Evolutionary conservation across 2,888 invertebrate genomes (phyloP).

Genomic region (Stegophylla sp.): DNA sequence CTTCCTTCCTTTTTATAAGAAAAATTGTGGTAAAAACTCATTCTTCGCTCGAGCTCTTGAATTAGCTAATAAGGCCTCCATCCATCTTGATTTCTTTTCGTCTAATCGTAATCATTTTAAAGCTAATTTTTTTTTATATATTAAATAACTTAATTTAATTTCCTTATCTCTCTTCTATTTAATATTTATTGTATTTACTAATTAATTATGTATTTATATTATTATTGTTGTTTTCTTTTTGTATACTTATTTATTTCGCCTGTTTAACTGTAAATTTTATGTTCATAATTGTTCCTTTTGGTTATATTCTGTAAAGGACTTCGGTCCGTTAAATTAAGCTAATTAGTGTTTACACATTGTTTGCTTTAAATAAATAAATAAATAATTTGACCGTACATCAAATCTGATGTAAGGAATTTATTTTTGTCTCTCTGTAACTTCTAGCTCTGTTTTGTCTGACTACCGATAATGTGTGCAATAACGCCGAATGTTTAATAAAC

Average conservation of each 20-base stretch:
- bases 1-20: background rate
- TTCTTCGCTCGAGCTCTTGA: background rate
- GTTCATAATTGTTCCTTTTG: background rate
- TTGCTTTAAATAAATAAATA: background rate
- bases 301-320: slow-evolving; percentile 3
- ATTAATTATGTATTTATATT: too few relatives aligned
- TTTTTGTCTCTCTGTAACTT: too few relatives aligned
- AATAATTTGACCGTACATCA: too few relatives aligned
- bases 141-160: background rate
- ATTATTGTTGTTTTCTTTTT: background rate
- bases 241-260: background rate
- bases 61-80: background rate
- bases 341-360: background rate
- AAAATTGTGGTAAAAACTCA: background rate
- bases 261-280: background rate
- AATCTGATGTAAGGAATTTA: too few relatives aligned
- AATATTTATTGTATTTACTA: slow-evolving; percentile 4
- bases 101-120: background rate
- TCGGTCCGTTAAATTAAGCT: background rate
- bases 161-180: background rate
- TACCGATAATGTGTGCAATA: too few relatives aligned
- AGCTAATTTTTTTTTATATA: background rate
- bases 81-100: slow-evolving; percentile 2
- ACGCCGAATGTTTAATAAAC: too few relatives aligned
- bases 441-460: too few relatives aligned